Base-by-base conservation (phyloP, 2,113 vertebrate species). In the Lonchura striata region DNA sequence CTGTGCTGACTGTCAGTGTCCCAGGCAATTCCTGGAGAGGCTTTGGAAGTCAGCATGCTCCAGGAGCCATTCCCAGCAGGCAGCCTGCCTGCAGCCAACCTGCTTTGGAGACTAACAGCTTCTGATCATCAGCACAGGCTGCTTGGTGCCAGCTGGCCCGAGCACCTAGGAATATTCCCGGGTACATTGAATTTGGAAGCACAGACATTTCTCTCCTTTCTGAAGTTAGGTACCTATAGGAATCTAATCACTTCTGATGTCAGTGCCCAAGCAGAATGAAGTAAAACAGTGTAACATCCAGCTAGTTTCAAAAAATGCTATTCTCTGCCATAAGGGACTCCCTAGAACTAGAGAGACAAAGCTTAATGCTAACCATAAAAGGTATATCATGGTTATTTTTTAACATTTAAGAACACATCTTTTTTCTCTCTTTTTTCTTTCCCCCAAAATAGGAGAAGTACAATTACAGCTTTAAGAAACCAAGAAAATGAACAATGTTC, bases 21-120 rank as follows among this genome's bases (percentile, higher is more conserved):
- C 90, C 71, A 93, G 90, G 68, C 88, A 95, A 44, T 75, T 93
- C 90, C 86, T 96, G 79, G 88, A 87, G 71, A 92, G 71, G 42
- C 82, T 90, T 85, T 94, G 95, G 94, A 97, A 95, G 85, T 12
- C 30, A 0, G 92, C 95, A 37, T 59, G 88, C 92, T 96, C 88
- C 92, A 88, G 90, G 95, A 96, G 82, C 66, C 5, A 3, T 82
- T 94, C 95, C 94, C 92, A 95, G 95, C 90, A 93, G 94, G 90
- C 90, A 96, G 66, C 59, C 82, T 61, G 95, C 94, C 90, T 90
- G 90, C 71, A 96, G 95, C 88, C 96, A 94, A 61, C 82, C 95
- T 95, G 92, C 88, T 97, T 88, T 77, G 90, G 96, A 94, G 95
- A 88, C 68, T 47, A 92, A 72, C 66, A 90, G 85, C 90, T 81